Base-by-base conservation (phyloP, 2,113 vertebrate genomes). In the Labeo rohita region DNA sequence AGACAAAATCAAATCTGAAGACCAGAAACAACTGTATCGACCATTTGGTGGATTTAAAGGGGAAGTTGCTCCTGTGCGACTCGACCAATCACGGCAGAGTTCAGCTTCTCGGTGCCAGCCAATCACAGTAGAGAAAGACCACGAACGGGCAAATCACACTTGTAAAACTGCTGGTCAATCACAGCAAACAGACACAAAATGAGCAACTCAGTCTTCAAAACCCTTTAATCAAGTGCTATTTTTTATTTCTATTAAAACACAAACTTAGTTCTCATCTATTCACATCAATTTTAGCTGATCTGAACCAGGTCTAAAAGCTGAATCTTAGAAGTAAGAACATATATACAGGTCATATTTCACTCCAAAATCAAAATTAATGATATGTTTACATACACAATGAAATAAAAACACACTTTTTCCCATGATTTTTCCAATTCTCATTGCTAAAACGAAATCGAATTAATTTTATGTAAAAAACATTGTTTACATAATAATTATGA, bases 101-200 rank as follows among this genome's bases (percentile, higher is more conserved):
- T 50, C 2, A 80, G 84, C 36, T 83, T 13, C 68, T 79, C 47
- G 82, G 54, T 63, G 74, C 23, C 74, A 75, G 61, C 45, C 43
- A 80, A 36, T 80, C 77, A 76, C 18, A 76, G 73, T 8, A 21
- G 80, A 83, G 34, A 68, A 16, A 28, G 66, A 43, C 52, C 65
- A 70, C 56, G 34, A 52, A 54, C 13, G 47, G 59, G 61, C 49
- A 43, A 83, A 87, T 78, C 49, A 59, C 34, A 72, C 2, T 39
- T 49, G 39, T 11, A 63, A 49, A 78, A 87, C 86, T 87, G 85
- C 85, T 85, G 88, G 84, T 84, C 79, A 90, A 91, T 90, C 85
- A 85, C 89, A 87, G 90, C 88, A 89, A 90, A 89, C n/a, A 54
- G 52, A 4, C 52, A 18, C 12, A 66, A 73, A 68, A 83, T 49